Conservation (phyloP, 2,888 invertebrate genomes). For the Sipha maydis region DNA sequence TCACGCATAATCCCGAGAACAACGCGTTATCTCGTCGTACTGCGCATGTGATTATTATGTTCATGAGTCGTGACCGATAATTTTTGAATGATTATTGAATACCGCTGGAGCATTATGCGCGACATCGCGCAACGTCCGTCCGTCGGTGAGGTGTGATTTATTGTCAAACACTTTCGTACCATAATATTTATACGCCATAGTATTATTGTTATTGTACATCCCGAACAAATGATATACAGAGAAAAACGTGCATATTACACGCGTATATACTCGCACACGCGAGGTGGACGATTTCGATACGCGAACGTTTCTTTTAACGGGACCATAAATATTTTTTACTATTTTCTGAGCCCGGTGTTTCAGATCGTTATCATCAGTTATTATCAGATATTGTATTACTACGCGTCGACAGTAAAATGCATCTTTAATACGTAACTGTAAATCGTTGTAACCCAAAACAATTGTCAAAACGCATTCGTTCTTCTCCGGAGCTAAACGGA, state of each 20-base stretch:
- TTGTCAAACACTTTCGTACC: too few species aligned
- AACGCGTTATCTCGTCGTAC: too few species aligned
- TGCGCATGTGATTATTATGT: too few species aligned
- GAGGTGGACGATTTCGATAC: neutral
- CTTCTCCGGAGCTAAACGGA: neutral
- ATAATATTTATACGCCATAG: too few species aligned
- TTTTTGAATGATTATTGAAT: too few species aligned
- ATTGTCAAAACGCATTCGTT: slow-evolving; percentile 15
- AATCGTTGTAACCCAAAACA: slow-evolving; percentile 20
- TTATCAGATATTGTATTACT: neutral
- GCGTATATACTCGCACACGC: neutral
- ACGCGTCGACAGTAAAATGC: slow-evolving; percentile 11
- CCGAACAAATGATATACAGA: neutral
- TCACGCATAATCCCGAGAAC: too few species aligned
- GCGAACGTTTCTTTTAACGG: neutral
- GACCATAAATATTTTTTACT: slow-evolving; percentile 3
- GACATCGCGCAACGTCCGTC: too few species aligned
- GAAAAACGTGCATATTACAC: neutral
- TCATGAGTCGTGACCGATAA: too few species aligned
- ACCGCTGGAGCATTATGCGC: too few species aligned
- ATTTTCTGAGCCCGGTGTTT: neutral
- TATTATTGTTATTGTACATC: too few species aligned
- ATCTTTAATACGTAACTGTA: slow-evolving; percentile 11
- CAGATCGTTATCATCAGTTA: slow-evolving; percentile 25
- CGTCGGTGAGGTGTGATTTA: too few species aligned